These are phyloP conservation scores for Arion vulgaris DNA, from an alignment of 1,140 invertebrate species.

Conservation along the genomic window DNA sequence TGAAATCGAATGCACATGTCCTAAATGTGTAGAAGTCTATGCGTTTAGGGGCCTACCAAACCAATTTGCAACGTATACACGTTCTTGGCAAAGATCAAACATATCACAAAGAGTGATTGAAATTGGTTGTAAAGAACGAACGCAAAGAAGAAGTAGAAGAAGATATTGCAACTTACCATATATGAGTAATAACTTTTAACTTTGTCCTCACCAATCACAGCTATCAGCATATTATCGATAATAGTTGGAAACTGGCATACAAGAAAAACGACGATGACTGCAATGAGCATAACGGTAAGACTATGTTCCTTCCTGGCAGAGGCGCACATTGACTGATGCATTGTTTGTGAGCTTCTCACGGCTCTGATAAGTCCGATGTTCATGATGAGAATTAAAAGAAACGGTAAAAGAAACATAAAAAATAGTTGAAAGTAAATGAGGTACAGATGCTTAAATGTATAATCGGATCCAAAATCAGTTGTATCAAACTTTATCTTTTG, in stretches of 20 bases:
- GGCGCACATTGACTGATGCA: conserved; percentile 53
- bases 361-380: conserved; percentile 82
- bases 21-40: too few species aligned
- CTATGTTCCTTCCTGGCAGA: conserved; percentile 79
- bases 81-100: too few species aligned
- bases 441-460: conserved; percentile 78
- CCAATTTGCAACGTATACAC: too few species aligned
- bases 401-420: conserved; percentile 79
- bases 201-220: conserved; percentile 73
- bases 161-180: conserved; percentile 10
- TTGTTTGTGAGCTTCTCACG: conserved; percentile 77
- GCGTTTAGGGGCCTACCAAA: too few species aligned
- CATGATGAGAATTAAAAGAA: conserved; percentile 79
- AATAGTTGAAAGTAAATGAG: conserved; percentile 79
- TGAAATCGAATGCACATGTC: too few species aligned
- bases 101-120: too few species aligned
- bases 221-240: conserved; percentile 66
- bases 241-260: conserved; percentile 80
- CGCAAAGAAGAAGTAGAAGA: too few species aligned
- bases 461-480: conserved; percentile 71
- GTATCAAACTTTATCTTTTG: background rate
- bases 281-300: conserved; percentile 82
- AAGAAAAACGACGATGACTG: conserved; percentile 83
- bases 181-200: conserved; percentile 75
- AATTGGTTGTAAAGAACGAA: too few species aligned